These are phyloP conservation scores for Menidia menidia DNA, from an alignment of 2,797 vertebrate genomes.

Conservation along the genomic window DNA sequence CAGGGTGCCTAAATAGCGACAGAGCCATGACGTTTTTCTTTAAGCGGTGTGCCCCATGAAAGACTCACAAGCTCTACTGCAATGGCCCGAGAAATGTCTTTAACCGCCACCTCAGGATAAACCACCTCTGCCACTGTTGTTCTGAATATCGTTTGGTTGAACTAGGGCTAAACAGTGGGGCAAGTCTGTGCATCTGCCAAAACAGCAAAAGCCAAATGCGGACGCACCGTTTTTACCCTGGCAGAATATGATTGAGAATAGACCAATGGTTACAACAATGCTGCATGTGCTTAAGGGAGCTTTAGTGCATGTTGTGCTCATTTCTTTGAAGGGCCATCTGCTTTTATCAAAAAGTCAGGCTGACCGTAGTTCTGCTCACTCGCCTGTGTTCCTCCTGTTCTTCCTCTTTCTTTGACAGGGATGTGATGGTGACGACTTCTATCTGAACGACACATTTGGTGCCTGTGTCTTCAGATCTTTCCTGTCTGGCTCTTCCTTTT, in stretches of 20 bases:
- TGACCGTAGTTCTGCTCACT: not conserved
- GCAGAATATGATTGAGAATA: slow-evolving; percentile 16
- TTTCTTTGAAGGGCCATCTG: slow-evolving; percentile 25
- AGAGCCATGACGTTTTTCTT: not conserved
- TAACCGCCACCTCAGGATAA: slow-evolving; percentile 12
- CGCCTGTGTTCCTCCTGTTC: not conserved
- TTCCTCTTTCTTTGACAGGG: slow-evolving; percentile 3
- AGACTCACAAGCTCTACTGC: slow-evolving; percentile 3
- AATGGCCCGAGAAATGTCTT: slow-evolving; percentile 1
- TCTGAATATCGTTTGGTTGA: slow-evolving; percentile 28
- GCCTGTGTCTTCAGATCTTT: slow-evolving; percentile 58
- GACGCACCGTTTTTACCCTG: slow-evolving; percentile 13
- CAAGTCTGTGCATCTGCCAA: slow-evolving; percentile 16
- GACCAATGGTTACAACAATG: slow-evolving; percentile 17
- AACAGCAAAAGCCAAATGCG: slow-evolving; percentile 12
- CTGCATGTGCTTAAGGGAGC: not conserved
- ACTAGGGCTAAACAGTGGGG: slow-evolving; percentile 24
- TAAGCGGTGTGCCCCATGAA: slow-evolving; percentile 1
- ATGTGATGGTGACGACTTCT: slow-evolving; percentile 48
- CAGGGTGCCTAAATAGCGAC: not conserved
- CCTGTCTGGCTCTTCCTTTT: slow-evolving; percentile 36
- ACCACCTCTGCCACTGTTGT: slow-evolving; percentile 29
- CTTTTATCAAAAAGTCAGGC: slow-evolving; percentile 18
- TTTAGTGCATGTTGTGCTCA: slow-evolving; percentile 21
- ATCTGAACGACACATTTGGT: slow-evolving; percentile 44